Conservation (phyloP, 2,113 vertebrate genomes). For the Coptodon rendalli region DNA sequence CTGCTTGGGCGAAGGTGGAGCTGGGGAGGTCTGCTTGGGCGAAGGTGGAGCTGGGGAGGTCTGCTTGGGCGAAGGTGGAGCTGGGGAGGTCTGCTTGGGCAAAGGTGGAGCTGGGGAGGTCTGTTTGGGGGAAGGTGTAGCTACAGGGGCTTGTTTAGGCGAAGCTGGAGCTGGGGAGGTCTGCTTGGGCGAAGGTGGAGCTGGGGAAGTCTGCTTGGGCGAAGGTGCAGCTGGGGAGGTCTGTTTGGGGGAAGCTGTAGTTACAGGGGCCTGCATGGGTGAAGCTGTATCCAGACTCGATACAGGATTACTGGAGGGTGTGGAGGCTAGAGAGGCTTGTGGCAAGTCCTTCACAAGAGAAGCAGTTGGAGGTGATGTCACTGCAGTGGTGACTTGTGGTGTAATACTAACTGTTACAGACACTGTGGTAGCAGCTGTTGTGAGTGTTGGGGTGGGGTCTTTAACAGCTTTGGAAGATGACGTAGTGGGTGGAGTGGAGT, state of each 20-base stretch:
- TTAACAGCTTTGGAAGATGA: background rate
- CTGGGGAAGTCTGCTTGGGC: background rate
- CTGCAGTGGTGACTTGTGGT: background rate
- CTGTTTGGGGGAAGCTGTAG: rapidly evolving
- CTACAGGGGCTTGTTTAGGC: background rate
- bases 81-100: too few relatives aligned
- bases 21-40: too few relatives aligned
- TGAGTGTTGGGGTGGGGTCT: background rate
- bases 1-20: rapidly evolving
- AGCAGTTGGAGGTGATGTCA: background rate
- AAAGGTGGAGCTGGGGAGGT: too few relatives aligned
- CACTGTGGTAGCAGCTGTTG: background rate
- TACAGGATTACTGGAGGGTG: background rate
- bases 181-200: background rate
- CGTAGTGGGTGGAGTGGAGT: background rate
- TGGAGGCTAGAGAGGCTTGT: background rate
- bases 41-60: too few relatives aligned
- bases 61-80: too few relatives aligned
- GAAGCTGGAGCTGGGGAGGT: background rate
- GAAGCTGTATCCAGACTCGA: background rate
- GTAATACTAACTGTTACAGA: background rate
- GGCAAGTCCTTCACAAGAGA: background rate
- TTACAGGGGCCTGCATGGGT: background rate
- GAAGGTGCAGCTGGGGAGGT: background rate
- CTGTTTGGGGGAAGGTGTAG: background rate